Conservation (phyloP, 2,113 vertebrate species). For the Pelecanus crispus region DNA sequence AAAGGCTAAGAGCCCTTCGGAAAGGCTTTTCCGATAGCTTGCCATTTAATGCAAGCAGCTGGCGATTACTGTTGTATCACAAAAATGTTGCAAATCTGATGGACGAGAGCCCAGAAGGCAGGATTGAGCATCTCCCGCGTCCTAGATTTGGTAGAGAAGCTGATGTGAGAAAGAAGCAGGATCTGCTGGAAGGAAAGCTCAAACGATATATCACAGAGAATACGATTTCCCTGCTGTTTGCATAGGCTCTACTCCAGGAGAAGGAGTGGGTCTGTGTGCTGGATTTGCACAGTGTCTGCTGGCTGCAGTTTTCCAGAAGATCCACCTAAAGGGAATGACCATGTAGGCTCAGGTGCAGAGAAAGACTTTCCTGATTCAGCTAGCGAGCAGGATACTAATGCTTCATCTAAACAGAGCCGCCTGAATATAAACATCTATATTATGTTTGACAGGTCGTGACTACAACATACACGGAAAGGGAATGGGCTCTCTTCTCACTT, state of each 20-base stretch:
- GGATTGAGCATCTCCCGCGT: not conserved
- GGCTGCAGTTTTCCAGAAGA: not conserved
- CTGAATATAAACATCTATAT: not conserved
- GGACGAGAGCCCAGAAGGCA: slow-evolving; percentile 19
- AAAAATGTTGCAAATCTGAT: not conserved
- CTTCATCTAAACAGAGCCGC: not conserved
- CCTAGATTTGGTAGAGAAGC: not conserved
- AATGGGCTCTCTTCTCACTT: not conserved
- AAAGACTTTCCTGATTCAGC: not conserved
- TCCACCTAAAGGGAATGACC: not conserved
- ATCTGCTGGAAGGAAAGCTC: slow-evolving; percentile 1
- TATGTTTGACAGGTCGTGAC: not conserved
- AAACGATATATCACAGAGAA: not conserved
- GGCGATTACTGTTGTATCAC: not conserved
- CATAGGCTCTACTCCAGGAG: not conserved
- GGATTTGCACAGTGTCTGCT: not conserved
- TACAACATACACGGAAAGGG: not conserved
- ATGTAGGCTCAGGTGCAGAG: not conserved
- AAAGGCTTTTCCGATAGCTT: not conserved
- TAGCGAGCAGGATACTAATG: not conserved
- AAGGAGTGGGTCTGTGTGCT: not conserved
- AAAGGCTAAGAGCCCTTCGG: not conserved
- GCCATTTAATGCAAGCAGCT: not conserved
- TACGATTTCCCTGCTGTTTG: not conserved
- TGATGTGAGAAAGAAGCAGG: not conserved